Base-by-base conservation (phyloP, 2,797 vertebrate genomes). In the Danio tinwini region DNA sequence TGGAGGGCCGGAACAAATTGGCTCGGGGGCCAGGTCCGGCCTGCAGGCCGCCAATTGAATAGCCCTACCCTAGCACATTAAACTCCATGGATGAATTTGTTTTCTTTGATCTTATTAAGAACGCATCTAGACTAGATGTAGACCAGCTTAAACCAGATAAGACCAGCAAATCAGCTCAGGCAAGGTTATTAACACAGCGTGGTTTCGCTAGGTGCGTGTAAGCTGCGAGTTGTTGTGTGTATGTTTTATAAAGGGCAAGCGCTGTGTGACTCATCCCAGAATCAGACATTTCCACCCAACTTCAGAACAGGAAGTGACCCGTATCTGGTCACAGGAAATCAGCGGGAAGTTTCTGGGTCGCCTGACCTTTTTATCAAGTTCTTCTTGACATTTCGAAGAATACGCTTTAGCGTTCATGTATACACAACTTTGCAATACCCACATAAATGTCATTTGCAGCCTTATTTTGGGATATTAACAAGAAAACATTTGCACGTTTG, bases 261-360 rank as follows among this genome's bases (percentile, higher is more conserved):
- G 44, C 49, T 81, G 61, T 42, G 63, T 83, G 81, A 81, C 74
- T 85, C 78, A 83, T 76, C 49, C 56, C 62, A 76, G 44, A 37
- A 78, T 29, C 47, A 74, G 55, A 77, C 68, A 67, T 47, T 82
- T 53, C 77, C 50, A 63, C 21, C 55, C 58, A 75, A 42, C 81
- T 81, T 81, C 74, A 81, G 69, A 78, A 67, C 65, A 85, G 71
- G 75, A 83, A 79, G 53, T 81, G 75, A 83, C 71, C 78, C 67
- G 42, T 73, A 68, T 39, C 52, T 68, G 62, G 68, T 59, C 59
- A 58, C 39, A 81, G 69, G 52, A 79, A 78, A 81, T 59, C 62
- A 79, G 65, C 47, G 16, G 44, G 70, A 68, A 49, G 39, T 73
- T 81, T 83, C 71, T 73, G 67, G 65, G 49, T 81, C 71, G 81